Evolutionary conservation across 2,888 invertebrate species (phyloP).

Genomic region (Synanthedon formicaeformis): DNA sequence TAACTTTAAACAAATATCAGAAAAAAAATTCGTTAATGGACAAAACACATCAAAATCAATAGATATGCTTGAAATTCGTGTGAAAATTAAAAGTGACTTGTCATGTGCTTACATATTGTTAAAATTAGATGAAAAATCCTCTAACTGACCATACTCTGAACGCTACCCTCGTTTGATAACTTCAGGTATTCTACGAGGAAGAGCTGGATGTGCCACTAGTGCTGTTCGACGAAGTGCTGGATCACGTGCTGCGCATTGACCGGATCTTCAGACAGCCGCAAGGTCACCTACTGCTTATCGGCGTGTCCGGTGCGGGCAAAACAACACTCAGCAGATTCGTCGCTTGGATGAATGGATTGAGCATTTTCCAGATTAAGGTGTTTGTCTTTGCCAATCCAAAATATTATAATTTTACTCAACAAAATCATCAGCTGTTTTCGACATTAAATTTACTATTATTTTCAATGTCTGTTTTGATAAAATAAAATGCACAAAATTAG

Average conservation of each 20-base stretch:
- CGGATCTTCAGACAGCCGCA: conserved; percentile 99
- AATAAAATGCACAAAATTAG: no score
- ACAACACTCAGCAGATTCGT: conserved; percentile 99
- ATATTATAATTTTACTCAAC: no score
- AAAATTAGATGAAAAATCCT: no score
- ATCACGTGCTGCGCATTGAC: conserved; percentile 98
- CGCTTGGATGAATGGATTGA: conserved; percentile 99
- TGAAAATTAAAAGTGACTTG: no score
- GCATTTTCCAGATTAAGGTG: conserved; percentile 98
- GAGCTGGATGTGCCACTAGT: conserved; percentile 98
- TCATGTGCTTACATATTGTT: no score
- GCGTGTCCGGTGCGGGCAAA: conserved; percentile 99
- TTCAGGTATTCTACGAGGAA: conserved; percentile 96
- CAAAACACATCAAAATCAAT: no score
- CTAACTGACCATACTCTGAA: no score
- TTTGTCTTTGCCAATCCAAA: neutral
- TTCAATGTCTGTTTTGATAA: no score
- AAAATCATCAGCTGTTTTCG: no score
- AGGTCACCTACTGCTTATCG: conserved; percentile 96
- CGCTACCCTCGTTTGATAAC: neutral
- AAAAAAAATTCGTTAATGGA: no score
- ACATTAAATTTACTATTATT: no score
- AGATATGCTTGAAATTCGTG: neutral
- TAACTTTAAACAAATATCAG: no score
- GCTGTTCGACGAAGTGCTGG: conserved; percentile 98